A percentile compares a stretch with the other conserved stretches of the same genome.
Evolutionary conservation across 2,888 invertebrate genomes (phyloP).

Genomic region (Caenorhabditis wallacei): DNA sequence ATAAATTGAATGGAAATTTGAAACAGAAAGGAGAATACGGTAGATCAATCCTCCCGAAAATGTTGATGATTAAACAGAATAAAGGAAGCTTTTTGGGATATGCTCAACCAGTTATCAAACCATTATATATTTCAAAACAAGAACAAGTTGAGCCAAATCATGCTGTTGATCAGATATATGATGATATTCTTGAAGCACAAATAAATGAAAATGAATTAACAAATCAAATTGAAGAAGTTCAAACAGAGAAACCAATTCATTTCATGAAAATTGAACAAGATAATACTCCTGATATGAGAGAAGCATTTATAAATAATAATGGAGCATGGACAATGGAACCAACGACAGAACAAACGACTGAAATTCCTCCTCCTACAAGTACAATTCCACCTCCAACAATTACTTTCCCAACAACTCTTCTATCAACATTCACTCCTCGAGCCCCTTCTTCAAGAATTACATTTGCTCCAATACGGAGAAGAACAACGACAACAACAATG

Average conservation of each 20-base stretch:
- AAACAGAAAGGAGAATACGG: constrained; percentile 62
- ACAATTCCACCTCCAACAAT: constrained; percentile 36
- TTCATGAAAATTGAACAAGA: constrained; percentile 31
- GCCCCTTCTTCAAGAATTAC: constrained; percentile 39
- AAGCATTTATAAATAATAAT: constrained; percentile 52
- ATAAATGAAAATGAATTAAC: constrained; percentile 34
- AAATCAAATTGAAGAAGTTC: constrained; percentile 22
- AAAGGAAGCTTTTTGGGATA: constrained; percentile 62
- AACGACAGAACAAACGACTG: constrained; percentile 31
- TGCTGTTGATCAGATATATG: constrained; percentile 58
- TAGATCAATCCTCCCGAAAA: constrained; percentile 51
- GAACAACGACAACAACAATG: constrained; percentile 14
- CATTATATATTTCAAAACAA: constrained; percentile 6
- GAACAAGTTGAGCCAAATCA: constrained; percentile 15
- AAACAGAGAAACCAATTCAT: constrained; percentile 7
- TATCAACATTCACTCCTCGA: constrained; percentile 20
- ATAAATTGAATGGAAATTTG: constrained; percentile 53
- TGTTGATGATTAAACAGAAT: constrained; percentile 64
- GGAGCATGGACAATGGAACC: constrained; percentile 62
- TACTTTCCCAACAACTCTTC: constrained; percentile 22
- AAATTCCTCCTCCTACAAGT: constrained; percentile 38
- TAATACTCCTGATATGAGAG: constrained; percentile 22
- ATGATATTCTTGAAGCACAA: constrained; percentile 62
- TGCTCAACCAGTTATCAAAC: constrained; percentile 50
- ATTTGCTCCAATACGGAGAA: constrained; percentile 45